Conservation (phyloP, 2,113 vertebrate genomes). For the Octodon degus region DNA sequence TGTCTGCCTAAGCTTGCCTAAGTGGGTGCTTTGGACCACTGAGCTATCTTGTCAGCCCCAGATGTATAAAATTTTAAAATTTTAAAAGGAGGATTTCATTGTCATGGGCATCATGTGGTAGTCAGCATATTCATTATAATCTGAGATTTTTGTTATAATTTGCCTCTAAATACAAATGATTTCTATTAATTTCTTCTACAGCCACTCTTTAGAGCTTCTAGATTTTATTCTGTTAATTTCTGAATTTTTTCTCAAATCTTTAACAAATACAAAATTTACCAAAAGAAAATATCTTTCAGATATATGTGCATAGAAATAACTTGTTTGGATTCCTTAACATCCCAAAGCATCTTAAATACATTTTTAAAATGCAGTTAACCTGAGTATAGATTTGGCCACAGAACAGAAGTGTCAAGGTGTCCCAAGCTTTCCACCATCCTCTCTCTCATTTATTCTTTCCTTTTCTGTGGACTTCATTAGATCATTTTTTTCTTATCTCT, state of each 20-base stretch:
- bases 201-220: slow-evolving; percentile 5
- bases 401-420: background rate
- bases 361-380: background rate
- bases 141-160: background rate
- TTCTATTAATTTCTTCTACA: background rate
- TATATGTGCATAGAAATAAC: background rate
- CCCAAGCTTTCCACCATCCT: background rate
- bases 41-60: too few species aligned
- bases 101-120: background rate
- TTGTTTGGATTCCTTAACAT: background rate
- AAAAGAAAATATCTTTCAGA: background rate
- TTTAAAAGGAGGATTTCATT: background rate
- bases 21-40: too few species aligned
- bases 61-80: too few species aligned
- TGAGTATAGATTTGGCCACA: background rate
- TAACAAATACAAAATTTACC: slow-evolving; percentile 18
- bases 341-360: background rate
- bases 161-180: background rate
- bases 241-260: slow-evolving; percentile 1
- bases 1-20: too few species aligned
- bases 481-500: too few species aligned
- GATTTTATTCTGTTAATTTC: background rate
- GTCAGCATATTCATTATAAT: background rate
- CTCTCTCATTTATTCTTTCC: background rate
- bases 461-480: background rate